Percentiles rank a stretch among this genome's conserved stretches.
Evolutionary conservation across 1,140 invertebrate genomes (phyloP).

Genomic region (Dryas iulia): DNA sequence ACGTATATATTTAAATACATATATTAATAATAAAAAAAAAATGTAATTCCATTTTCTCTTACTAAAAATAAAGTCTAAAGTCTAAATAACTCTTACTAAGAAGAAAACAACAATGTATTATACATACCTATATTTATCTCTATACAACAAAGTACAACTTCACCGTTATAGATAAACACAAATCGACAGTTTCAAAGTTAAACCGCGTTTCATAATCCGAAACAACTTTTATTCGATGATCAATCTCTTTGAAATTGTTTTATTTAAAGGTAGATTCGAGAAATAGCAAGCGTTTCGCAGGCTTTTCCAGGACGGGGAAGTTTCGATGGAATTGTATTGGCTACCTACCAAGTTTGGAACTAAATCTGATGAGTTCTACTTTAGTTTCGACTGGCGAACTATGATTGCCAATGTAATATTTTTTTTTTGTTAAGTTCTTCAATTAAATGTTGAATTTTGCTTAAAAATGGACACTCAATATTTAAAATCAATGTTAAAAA

Average conservation of each 20-base stretch:
- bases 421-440: conserved; percentile 26
- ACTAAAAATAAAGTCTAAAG: too few relatives aligned
- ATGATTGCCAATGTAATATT: conserved; percentile 36
- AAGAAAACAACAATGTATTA: too few relatives aligned
- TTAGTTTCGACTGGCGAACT: conserved; percentile 33
- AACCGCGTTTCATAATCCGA: conserved; percentile 15
- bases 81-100: too few relatives aligned
- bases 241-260: conserved; percentile 41
- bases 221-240: conserved; percentile 35
- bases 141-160: too few relatives aligned
- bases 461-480: too few relatives aligned
- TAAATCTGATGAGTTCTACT: conserved; percentile 44
- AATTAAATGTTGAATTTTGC: not conserved
- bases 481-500: too few relatives aligned
- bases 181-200: conserved; percentile 4
- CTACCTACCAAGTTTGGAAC: conserved; percentile 41
- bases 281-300: conserved; percentile 31
- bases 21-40: too few relatives aligned
- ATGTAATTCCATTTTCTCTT: too few relatives aligned
- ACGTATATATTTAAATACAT: too few relatives aligned
- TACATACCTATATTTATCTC: too few relatives aligned
- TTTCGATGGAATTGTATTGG: conserved; percentile 50
- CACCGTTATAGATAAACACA: not conserved
- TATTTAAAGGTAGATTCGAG: conserved; percentile 35
- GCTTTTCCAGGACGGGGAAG: conserved; percentile 38